Evolutionary conservation across 2,888 invertebrate species (phyloP).

Genomic region (Nemapogon koenigi): DNA sequence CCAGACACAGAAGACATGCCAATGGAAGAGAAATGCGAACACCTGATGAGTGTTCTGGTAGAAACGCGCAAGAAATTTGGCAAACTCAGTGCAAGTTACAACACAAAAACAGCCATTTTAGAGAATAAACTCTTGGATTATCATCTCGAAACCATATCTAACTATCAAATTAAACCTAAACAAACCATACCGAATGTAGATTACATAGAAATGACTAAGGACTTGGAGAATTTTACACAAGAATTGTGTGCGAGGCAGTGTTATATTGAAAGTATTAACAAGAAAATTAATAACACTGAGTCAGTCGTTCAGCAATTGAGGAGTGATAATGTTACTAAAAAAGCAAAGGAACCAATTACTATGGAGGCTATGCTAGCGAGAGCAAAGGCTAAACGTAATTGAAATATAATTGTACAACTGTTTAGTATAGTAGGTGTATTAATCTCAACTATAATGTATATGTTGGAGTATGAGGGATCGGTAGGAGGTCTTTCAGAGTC

Average conservation of each 20-base stretch:
- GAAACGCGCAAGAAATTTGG: slow-evolving; percentile 51
- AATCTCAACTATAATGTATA: no score
- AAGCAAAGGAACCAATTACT: slow-evolving; percentile 30
- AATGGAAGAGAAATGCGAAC: slow-evolving; percentile 38
- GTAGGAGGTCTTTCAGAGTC: no score
- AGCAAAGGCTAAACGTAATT: slow-evolving; percentile 27
- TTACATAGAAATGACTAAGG: slow-evolving; percentile 25
- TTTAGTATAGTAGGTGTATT: no score
- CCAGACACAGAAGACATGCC: slow-evolving; percentile 29
- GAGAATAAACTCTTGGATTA: slow-evolving; percentile 42
- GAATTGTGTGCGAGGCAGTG: slow-evolving; percentile 28
- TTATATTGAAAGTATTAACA: slow-evolving; percentile 27
- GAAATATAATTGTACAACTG: no score
- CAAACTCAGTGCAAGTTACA: slow-evolving; percentile 40
- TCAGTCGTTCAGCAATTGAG: slow-evolving; percentile 35
- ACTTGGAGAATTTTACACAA: slow-evolving; percentile 29
- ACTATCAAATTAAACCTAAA: slow-evolving; percentile 35
- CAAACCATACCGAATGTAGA: slow-evolving; percentile 22
- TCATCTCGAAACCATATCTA: slow-evolving; percentile 33
- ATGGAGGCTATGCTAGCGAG: slow-evolving; percentile 30
- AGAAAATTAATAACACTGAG: slow-evolving; percentile 30
- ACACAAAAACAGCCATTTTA: slow-evolving; percentile 33
- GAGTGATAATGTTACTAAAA: slow-evolving; percentile 28
- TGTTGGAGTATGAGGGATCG: no score
- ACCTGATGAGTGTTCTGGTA: slow-evolving; percentile 47